A percentile compares a stretch with the other conserved stretches of the same genome.
phyloP scores from a whole-genome alignment of 2,888 invertebrate species.

The Ctena decussata region DNA sequence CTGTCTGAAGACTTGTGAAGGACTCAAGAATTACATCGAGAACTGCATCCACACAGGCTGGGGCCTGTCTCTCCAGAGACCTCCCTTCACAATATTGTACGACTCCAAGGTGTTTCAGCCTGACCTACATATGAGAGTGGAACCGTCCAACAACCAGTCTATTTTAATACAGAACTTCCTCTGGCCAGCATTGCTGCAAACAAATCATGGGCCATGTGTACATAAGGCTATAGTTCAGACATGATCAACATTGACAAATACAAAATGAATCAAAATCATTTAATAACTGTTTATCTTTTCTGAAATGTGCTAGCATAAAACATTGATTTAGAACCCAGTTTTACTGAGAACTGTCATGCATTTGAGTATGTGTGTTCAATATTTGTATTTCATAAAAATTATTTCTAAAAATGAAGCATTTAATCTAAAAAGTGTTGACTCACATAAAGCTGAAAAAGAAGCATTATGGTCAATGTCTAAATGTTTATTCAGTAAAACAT shows the following conservation, averaged over 20 bases:
- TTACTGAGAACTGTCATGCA: no score
- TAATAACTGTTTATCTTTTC: no score
- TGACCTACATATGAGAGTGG: conserved; percentile 93
- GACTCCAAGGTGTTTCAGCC: conserved; percentile 90
- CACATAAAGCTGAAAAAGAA: no score
- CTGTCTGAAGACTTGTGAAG: conserved; percentile 93
- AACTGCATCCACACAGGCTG: conserved; percentile 95
- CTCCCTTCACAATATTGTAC: conserved; percentile 87
- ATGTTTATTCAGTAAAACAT: no score
- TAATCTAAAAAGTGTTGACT: no score
- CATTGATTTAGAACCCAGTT: no score
- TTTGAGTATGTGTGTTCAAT: no score
- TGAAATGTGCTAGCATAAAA: no score
- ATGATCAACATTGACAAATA: conserved; percentile 87
- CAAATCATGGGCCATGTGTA: conserved; percentile 91
- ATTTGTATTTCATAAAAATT: no score
- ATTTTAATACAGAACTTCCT: conserved; percentile 93
- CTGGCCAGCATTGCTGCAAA: conserved; percentile 95
- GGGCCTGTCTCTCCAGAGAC: conserved; percentile 92
- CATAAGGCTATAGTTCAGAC: conserved; percentile 96
- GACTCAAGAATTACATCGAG: conserved; percentile 93
- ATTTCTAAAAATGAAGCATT: no score
- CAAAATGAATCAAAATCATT: no score
- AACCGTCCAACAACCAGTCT: conserved; percentile 92
- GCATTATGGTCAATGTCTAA: no score